Evolutionary conservation across 2,797 vertebrate genomes (phyloP).

Genomic region (Epinephelus coioides): DNA sequence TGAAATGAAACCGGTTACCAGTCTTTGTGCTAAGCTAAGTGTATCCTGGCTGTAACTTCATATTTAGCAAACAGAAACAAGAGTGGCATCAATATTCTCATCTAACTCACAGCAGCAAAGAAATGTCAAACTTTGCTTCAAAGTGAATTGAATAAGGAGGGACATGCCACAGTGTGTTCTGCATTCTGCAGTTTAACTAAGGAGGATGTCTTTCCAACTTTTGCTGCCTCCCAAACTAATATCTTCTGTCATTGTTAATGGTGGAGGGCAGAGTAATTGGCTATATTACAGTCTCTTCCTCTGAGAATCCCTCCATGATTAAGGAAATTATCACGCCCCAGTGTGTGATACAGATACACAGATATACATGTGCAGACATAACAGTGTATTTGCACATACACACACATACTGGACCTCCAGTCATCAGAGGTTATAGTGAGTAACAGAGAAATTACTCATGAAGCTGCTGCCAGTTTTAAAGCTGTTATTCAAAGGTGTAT

Average conservation of each 20-base stretch:
- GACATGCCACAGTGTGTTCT: background rate
- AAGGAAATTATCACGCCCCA: constrained; percentile 62
- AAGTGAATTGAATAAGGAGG: constrained; percentile 5
- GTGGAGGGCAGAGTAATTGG: constrained; percentile 65
- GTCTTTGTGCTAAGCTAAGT: no score
- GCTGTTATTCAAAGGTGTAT: constrained; percentile 9
- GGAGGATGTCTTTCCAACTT: constrained; percentile 25
- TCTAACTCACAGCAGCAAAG: background rate
- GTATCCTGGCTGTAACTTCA: no score
- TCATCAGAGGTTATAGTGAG: constrained; percentile 18
- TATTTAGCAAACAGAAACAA: background rate
- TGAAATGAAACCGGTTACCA: no score
- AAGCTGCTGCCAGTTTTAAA: constrained; percentile 28
- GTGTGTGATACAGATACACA: constrained; percentile 42
- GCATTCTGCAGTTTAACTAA: constrained; percentile 12
- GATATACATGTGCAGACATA: constrained; percentile 6
- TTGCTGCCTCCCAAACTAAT: constrained; percentile 57
- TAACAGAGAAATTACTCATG: constrained; percentile 22
- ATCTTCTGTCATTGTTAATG: constrained; percentile 61
- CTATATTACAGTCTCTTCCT: constrained; percentile 67
- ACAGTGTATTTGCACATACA: background rate
- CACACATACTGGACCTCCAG: background rate
- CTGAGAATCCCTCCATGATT: constrained; percentile 69
- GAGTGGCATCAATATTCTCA: background rate
- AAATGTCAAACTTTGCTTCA: background rate